Evolutionary conservation across 2,797 vertebrate genomes (phyloP), one percentile per base, ranked within the genome.

Genomic region (Triplophysa yarkandensis): DNA sequence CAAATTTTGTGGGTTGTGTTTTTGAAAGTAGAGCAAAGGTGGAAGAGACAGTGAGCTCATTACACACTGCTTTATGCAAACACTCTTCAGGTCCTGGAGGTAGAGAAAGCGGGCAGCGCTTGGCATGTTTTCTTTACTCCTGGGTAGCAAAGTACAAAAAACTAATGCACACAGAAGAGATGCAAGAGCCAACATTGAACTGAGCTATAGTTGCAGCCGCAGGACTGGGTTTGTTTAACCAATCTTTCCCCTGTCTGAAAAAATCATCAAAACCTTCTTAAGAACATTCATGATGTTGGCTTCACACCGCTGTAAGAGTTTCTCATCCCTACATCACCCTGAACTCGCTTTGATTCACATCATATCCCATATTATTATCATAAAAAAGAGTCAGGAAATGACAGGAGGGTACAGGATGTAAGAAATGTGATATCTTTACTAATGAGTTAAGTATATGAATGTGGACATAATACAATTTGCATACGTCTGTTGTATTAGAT

Each of bases 51-150:
- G 71, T 27, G 43, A 46, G 41, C 54, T 72, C 43, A 77, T 77
- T 72, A 77, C 58, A 67, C 25, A 25, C 36, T 67, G 27, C 54
- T 61, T 23, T 71, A 77, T 64, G 64, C 54, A 71, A 57, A 77
- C 43, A 52, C 68, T 67, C 64, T 50, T 67, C 62, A 61, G 32
- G 63, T 72, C 76, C 76, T 67, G 50, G 21, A 72, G 76, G 62
- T 11, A 54, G 6, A 72, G 3, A 52, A 36, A 44, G 46, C 32
- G 23, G 54, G 28, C 46, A 66, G 43, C 32, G 14, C 23, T 72
- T 67, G 54, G 30, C 34, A 48, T 77, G 69, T 72, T 77, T 54
- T 67, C 52, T 72, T 21, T 70, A 72, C 69, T 77, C 41, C 14
- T 61, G 69, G 69, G 62, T 77, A 61, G 55, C 25, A 71, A 60